phyloP scores from a whole-genome alignment of 2,888 invertebrate species.

The Drosophila trichaetosa region DNA sequence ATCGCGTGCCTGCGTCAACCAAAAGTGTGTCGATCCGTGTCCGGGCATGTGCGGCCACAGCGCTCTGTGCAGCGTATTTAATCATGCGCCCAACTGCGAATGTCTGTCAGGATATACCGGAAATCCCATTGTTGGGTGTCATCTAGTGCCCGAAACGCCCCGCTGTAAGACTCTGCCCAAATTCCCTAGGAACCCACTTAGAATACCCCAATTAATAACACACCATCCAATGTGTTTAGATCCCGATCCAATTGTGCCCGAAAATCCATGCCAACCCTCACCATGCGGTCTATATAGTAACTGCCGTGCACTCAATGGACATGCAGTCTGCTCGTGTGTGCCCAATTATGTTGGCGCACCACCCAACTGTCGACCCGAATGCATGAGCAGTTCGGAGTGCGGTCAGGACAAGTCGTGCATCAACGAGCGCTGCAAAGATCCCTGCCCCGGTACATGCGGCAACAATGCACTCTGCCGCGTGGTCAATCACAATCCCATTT shows the following conservation, averaged over 20 bases:
- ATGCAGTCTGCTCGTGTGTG: conserved; percentile 93
- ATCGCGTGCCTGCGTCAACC: conserved; percentile 88
- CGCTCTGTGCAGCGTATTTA: conserved; percentile 89
- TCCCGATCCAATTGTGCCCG: conserved; percentile 79
- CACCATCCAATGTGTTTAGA: conserved; percentile 62
- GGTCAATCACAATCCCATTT: conserved; percentile 94
- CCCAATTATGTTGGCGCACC: conserved; percentile 92
- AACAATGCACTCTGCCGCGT: conserved; percentile 92
- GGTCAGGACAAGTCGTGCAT: conserved; percentile 92
- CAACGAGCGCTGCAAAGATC: conserved; percentile 92
- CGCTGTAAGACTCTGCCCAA: conserved; percentile 80
- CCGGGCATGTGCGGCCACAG: conserved; percentile 93
- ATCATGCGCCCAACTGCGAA: conserved; percentile 89
- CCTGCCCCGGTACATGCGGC: conserved; percentile 94
- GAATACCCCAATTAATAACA: conserved; percentile 53
- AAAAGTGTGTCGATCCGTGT: conserved; percentile 94
- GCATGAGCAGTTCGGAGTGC: conserved; percentile 93
- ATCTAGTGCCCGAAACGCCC: conserved; percentile 68
- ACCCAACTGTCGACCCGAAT: conserved; percentile 92
- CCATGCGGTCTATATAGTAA: conserved; percentile 93
- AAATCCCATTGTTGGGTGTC: conserved; percentile 87
- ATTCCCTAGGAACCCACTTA: conserved; percentile 18
- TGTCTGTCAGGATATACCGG: conserved; percentile 88
- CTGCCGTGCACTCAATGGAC: conserved; percentile 89
- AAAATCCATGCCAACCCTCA: conserved; percentile 88